A percentile compares a stretch with the other conserved stretches of the same genome.
Conservation (phyloP, 2,888 invertebrate genomes). For the Oxytorus armatus region DNA sequence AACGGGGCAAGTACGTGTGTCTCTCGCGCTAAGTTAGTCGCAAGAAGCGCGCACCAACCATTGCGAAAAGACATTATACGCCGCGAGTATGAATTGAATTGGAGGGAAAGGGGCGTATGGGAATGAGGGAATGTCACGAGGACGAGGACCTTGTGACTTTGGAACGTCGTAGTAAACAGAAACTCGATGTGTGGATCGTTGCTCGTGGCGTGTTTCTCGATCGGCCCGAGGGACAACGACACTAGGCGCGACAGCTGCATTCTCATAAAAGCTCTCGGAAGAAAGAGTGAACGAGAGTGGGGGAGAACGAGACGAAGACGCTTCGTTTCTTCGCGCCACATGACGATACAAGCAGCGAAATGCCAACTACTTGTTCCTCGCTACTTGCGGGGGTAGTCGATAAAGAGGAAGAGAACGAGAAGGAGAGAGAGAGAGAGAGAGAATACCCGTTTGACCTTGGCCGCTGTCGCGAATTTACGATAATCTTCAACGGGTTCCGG, state of each 20-base stretch:
- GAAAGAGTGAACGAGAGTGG: conserved; percentile 28
- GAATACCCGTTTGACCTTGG: conserved; percentile 65
- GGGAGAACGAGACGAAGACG: conserved; percentile 1
- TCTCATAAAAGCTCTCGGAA: conserved; percentile 33
- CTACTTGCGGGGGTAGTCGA: conserved; percentile 55
- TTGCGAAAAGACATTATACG: conserved; percentile 18
- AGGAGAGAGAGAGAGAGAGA: conserved; percentile 42
- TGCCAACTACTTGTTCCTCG: conserved; percentile 53
- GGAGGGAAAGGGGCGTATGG: neutral
- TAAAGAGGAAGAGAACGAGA: conserved; percentile 51
- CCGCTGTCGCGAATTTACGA: conserved; percentile 58
- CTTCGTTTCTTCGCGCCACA: conserved; percentile 24
- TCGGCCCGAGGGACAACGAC: conserved; percentile 55
- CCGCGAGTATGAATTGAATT: neutral
- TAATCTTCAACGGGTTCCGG: conserved; percentile 61
- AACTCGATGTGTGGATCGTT: conserved; percentile 28
- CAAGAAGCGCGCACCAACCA: conserved; percentile 25
- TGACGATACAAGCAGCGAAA: conserved; percentile 45
- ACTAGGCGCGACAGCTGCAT: conserved; percentile 59
- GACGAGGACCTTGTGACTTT: neutral
- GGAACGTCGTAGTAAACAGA: neutral
- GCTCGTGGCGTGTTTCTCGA: conserved; percentile 43
- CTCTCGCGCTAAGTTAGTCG: neutral
- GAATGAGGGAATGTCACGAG: no score
- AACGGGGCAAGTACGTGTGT: conserved; percentile 19